Evolutionary conservation across 1,140 invertebrate genomes (phyloP).

Genomic region (Cydia fagiglandana): DNA sequence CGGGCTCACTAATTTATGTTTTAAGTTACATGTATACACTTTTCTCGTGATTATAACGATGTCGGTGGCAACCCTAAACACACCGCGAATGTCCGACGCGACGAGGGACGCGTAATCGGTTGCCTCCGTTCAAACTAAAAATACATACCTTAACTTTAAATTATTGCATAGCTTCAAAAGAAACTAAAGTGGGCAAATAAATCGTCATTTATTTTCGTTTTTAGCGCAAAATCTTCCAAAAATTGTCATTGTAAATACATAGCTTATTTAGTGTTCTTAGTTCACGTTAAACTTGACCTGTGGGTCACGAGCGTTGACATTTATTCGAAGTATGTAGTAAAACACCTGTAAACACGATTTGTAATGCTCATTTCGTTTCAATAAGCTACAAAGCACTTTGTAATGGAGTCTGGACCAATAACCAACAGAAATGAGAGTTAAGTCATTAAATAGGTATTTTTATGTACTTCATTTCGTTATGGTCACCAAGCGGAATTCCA

Average conservation of each 20-base stretch:
- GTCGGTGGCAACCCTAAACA: slow-evolving; percentile 22
- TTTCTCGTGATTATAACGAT: slow-evolving; percentile 8
- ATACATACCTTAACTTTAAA: background rate
- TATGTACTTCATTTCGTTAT: too few species aligned
- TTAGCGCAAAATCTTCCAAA: slow-evolving; percentile 12
- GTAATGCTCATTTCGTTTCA: background rate
- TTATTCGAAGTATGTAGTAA: background rate
- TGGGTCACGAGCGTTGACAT: background rate
- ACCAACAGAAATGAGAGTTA: too few species aligned
- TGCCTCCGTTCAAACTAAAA: slow-evolving; percentile 19
- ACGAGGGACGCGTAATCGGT: slow-evolving; percentile 15
- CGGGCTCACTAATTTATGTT: slow-evolving; percentile 1
- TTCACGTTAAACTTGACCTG: background rate
- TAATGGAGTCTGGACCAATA: too few species aligned
- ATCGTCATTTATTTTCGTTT: background rate
- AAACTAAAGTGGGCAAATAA: slow-evolving; percentile 7
- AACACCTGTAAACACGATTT: slow-evolving; percentile 10
- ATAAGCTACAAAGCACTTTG: background rate
- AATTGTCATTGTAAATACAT: slow-evolving; percentile 2
- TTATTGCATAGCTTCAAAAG: background rate
- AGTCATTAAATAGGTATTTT: too few species aligned
- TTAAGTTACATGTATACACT: slow-evolving; percentile 15
- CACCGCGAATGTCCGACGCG: slow-evolving; percentile 18
- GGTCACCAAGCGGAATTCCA: too few species aligned
- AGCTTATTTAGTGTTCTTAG: slow-evolving; percentile 9